Conservation (phyloP, 2,797 vertebrate genomes). For the Mormyrops attenuatus region DNA sequence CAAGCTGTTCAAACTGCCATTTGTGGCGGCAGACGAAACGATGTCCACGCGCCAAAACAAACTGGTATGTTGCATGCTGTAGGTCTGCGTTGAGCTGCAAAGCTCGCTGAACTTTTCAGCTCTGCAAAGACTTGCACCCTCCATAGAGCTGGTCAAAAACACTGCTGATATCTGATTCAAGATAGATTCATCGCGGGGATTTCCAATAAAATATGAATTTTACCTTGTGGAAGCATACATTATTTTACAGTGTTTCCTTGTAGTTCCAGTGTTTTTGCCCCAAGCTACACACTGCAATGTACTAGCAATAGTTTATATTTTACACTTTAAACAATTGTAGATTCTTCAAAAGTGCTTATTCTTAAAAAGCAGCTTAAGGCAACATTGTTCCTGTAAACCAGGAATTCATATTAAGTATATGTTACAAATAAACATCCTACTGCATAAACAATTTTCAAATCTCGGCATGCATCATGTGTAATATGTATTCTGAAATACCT, state of each 20-base stretch:
- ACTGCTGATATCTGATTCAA: neutral
- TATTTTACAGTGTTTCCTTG: neutral
- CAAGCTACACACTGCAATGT: neutral
- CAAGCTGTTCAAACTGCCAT: neutral
- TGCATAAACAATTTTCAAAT: neutral
- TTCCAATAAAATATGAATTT: neutral
- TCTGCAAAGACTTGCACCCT: neutral
- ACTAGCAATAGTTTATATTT: neutral
- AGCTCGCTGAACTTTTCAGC: neutral
- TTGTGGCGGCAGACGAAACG: neutral
- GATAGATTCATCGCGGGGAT: neutral
- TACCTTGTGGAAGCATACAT: neutral
- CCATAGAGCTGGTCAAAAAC: neutral
- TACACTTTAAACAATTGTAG: neutral
- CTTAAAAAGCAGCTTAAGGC: conserved; percentile 2
- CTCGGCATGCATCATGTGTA: neutral
- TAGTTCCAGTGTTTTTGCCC: neutral
- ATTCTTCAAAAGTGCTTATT: conserved; percentile 22
- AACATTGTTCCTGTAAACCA: neutral
- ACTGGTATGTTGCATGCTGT: neutral
- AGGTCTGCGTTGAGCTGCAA: neutral
- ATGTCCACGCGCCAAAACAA: neutral
- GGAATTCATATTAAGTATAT: neutral
- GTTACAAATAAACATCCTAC: neutral
- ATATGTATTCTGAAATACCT: neutral